phyloP scores from a whole-genome alignment of 2,797 vertebrate species.

The Pipistrellus kuhlii region DNA sequence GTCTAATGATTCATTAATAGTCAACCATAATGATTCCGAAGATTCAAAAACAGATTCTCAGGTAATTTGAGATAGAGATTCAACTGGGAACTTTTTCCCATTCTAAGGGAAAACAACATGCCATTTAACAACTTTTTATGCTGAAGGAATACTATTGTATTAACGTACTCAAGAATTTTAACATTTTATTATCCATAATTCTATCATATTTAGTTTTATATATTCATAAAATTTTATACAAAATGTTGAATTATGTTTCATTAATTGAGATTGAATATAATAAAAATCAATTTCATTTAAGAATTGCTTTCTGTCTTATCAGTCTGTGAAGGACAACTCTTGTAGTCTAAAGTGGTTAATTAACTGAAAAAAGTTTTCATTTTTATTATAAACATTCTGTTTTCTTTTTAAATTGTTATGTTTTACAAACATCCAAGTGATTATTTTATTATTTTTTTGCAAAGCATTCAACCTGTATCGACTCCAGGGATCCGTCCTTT shows the following conservation, averaged over 20 bases:
- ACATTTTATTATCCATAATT: not conserved
- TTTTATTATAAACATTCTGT: slow-evolving; percentile 32
- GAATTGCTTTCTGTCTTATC: slow-evolving; percentile 35
- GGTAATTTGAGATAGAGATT: slow-evolving; percentile 81
- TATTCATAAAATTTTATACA: slow-evolving; percentile 16
- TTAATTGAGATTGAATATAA: slow-evolving; percentile 36
- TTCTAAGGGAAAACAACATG: not conserved
- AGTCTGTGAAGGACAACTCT: slow-evolving; percentile 8
- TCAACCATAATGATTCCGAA: slow-evolving; percentile 67
- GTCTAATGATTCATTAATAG: slow-evolving; percentile 76
- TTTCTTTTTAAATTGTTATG: not conserved
- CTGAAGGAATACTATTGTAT: slow-evolving; percentile 35
- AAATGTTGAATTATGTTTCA: slow-evolving; percentile 34
- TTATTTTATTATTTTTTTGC: slow-evolving; percentile 68
- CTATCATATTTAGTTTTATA: slow-evolving; percentile 55
- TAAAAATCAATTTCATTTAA: slow-evolving; percentile 53
- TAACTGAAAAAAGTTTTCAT: slow-evolving; percentile 51
- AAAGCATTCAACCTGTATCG: slow-evolving; percentile 84
- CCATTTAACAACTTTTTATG: slow-evolving; percentile 36
- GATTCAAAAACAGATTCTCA: slow-evolving; percentile 68
- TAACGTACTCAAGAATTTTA: slow-evolving; percentile 35
- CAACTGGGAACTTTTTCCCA: not conserved
- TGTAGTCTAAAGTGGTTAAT: slow-evolving; percentile 29
- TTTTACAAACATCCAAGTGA: slow-evolving; percentile 53
- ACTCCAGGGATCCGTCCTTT: slow-evolving; percentile 81